These are phyloP conservation scores for Euzophera pinguis DNA, from an alignment of 2,888 invertebrate genomes.

Conservation along the genomic window DNA sequence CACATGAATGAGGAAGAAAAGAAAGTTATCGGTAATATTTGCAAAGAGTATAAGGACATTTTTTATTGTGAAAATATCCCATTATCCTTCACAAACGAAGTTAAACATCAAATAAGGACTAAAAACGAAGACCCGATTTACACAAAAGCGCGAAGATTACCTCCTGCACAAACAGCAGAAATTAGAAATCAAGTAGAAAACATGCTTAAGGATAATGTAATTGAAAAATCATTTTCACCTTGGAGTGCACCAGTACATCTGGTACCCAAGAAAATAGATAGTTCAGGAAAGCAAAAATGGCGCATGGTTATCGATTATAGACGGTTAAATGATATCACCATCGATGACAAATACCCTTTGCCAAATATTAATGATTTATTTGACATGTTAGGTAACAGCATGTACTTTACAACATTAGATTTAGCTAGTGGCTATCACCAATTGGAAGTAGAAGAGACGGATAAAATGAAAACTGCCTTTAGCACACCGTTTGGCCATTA, in stretches of 20 bases:
- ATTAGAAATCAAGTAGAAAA: constrained; percentile 33
- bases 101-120: constrained; percentile 39
- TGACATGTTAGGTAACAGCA: constrained; percentile 23
- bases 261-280: constrained; percentile 42
- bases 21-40: constrained; percentile 22
- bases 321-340: constrained; percentile 31
- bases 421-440: constrained; percentile 31
- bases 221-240: constrained; percentile 34
- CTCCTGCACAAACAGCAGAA: constrained; percentile 29
- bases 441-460: constrained; percentile 22
- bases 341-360: constrained; percentile 30
- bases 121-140: constrained; percentile 30
- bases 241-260: constrained; percentile 43
- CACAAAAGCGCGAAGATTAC: constrained; percentile 28
- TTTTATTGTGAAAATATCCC: constrained; percentile 33
- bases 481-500: constrained; percentile 26
- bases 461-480: constrained; percentile 28
- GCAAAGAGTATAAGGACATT: constrained; percentile 31
- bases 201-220: constrained; percentile 35
- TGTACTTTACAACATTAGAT: constrained; percentile 32
- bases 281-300: constrained; percentile 34
- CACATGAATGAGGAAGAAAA: constrained; percentile 34
- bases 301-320: constrained; percentile 29
- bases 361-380: constrained; percentile 17
- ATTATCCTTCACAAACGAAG: constrained; percentile 27